These are phyloP conservation scores for Channa maculata DNA, from an alignment of 2,113 vertebrate genomes.

Conservation along the genomic window DNA sequence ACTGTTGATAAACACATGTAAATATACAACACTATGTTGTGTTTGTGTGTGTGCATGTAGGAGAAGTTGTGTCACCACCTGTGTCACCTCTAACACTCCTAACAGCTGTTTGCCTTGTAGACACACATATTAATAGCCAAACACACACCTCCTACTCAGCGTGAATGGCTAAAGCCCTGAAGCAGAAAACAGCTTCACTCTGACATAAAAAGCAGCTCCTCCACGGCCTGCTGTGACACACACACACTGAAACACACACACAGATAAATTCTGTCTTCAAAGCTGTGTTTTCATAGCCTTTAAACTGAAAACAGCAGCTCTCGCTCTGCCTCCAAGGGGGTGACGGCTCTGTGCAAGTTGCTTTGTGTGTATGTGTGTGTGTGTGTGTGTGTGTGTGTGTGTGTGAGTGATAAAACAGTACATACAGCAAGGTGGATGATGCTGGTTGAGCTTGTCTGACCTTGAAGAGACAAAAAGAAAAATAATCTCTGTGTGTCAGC, in stretches of 20 bases:
- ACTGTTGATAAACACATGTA: slow-evolving; percentile 18
- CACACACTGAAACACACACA: slow-evolving; percentile 29
- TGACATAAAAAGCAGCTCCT: slow-evolving; percentile 57
- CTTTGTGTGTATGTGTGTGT: slow-evolving; percentile 10
- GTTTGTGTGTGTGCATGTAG: background rate
- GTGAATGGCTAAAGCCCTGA: slow-evolving; percentile 51
- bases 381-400: slow-evolving; percentile 36
- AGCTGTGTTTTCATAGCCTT: slow-evolving; percentile 60
- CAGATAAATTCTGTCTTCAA: slow-evolving; percentile 54
- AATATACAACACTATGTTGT: slow-evolving; percentile 1
- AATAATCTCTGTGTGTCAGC: background rate
- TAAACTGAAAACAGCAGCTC: slow-evolving; percentile 62
- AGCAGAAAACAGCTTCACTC: slow-evolving; percentile 60
- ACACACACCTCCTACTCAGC: slow-evolving; percentile 73
- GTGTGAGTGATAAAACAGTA: slow-evolving; percentile 19
- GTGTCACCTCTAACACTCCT: slow-evolving; percentile 32
- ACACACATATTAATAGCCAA: slow-evolving; percentile 23
- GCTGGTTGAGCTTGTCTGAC: slow-evolving; percentile 39
- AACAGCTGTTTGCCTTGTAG: slow-evolving; percentile 57
- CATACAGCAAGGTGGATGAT: slow-evolving; percentile 4
- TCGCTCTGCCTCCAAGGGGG: slow-evolving; percentile 34
- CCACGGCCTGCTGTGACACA: slow-evolving; percentile 34
- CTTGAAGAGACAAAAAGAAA: slow-evolving; percentile 52
- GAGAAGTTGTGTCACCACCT: slow-evolving; percentile 17
- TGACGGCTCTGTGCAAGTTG: background rate